These are phyloP conservation scores for Mormyrops boulengeri DNA, from an alignment of 2,797 vertebrate genomes.

Conservation along the genomic window DNA sequence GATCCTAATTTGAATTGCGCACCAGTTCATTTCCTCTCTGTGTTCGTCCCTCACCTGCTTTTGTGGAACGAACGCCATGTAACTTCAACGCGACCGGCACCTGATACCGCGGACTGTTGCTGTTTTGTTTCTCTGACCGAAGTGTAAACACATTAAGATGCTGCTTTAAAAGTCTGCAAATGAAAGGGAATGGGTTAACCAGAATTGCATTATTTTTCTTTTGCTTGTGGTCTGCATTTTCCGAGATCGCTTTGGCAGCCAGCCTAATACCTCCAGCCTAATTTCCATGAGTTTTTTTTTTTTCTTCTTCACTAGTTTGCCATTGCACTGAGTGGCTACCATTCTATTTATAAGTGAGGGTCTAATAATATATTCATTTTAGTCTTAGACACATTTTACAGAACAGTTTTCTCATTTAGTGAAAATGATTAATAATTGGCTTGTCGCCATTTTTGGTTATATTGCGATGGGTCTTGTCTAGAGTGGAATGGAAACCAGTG, in stretches of 20 bases:
- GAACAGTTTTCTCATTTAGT: neutral
- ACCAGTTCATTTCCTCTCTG: neutral
- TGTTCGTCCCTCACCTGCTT: neutral
- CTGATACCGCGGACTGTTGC: neutral
- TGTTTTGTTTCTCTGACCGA: slow-evolving; percentile 30
- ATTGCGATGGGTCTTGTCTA: neutral
- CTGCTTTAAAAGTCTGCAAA: slow-evolving; percentile 41
- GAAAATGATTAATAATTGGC: neutral
- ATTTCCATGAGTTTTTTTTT: slow-evolving; percentile 36
- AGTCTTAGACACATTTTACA: neutral
- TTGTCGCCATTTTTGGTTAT: neutral
- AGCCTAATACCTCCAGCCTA: slow-evolving; percentile 63
- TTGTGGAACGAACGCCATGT: neutral
- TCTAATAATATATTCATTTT: neutral
- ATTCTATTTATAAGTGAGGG: slow-evolving; percentile 16
- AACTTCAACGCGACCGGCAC: neutral
- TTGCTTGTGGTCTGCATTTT: slow-evolving; percentile 53
- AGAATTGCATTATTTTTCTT: neutral
- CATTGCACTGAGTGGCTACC: slow-evolving; percentile 54
- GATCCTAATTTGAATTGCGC: neutral
- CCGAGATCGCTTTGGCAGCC: slow-evolving; percentile 63
- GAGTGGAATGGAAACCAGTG: neutral
- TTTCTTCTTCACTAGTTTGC: slow-evolving; percentile 45
- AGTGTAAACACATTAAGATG: slow-evolving; percentile 32
- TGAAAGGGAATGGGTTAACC: slow-evolving; percentile 51